A percentile compares a stretch with the other conserved stretches of the same genome.
Evolutionary conservation across 2,113 vertebrate species (phyloP).

Genomic region (Turdus rufiventris): DNA sequence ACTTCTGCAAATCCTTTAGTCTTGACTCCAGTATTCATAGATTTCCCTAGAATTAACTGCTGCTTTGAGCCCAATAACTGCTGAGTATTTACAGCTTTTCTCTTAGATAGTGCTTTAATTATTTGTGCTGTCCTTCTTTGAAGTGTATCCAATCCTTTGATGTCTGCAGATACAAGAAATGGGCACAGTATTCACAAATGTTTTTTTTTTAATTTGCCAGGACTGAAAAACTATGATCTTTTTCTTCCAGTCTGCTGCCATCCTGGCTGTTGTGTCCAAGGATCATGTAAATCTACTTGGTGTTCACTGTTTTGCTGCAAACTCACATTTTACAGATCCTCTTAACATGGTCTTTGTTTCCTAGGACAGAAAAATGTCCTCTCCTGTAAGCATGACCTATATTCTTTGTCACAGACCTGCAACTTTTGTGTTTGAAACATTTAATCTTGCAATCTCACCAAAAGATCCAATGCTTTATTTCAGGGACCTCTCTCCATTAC

Average conservation of each 20-base stretch:
- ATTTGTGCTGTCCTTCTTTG: neutral
- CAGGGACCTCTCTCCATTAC: too few relatives aligned
- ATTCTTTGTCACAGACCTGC: neutral
- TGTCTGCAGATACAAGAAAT: neutral
- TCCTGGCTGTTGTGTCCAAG: neutral
- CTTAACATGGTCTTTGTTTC: neutral
- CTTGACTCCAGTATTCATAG: neutral
- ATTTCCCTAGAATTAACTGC: neutral
- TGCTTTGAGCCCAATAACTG: neutral
- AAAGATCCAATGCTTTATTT: neutral
- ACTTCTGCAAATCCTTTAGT: neutral
- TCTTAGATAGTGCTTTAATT: neutral
- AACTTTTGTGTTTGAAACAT: neutral
- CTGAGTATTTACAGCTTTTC: neutral
- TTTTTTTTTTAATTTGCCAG: neutral
- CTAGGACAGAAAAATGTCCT: neutral
- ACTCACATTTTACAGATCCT: neutral
- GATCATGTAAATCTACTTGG: neutral
- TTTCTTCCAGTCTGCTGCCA: neutral
- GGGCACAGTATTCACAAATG: neutral
- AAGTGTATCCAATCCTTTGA: fast-evolving
- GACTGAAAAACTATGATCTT: neutral
- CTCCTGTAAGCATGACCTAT: neutral
- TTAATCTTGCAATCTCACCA: neutral
- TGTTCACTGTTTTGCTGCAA: neutral